Evolutionary conservation across 2,797 vertebrate species (phyloP), one percentile per base, ranked within the genome.

Genomic region (Paratrypauchen microcephalus): DNA sequence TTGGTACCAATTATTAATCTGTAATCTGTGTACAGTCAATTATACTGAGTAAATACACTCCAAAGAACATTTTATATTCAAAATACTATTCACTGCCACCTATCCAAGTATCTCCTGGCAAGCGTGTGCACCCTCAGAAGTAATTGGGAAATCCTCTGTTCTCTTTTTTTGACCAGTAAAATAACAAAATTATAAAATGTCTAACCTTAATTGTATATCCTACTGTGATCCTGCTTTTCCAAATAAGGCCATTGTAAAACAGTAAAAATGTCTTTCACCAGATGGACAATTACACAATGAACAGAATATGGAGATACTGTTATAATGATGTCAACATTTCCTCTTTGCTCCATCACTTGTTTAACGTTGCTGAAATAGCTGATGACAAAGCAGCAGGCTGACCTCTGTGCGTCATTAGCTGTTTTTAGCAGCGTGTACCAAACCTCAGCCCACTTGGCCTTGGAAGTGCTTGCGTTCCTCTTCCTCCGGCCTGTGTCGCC

Each of bases 361-460:
- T 87, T 79, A 79, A 81, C 81, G 77, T 76, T 80, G 71, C 85
- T 84, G 83, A 90, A 92, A 93, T 89, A 93, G 84, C 80, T 69
- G 73, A 87, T 90, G 90, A 93, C 88, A 84, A 88, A 90, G 83
- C 78, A 66, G 56, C 73, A 66, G 30, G 70, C 85, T 89, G 85
- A 90, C 85, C 83, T 81, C 73, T 74, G 76, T 65, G 73, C 86
- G 80, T 90, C 87, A 91, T 81, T 79, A 11, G 54, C 86, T 88
- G 83, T 87, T 91, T 91, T 88, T 91, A 88, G 88, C 83, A 39
- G 54, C 21, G 71, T 63, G 61, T 70, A 67, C 76, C 66, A 87
- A 82, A 78, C 80, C 78, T 87, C 83, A 66, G 90, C 91, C 88
- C 87, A 88, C 91, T 90, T 88, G 84, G 89, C 89, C 86, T 89